Conservation (phyloP, 2,888 invertebrate species). For the Polyploca ridens region DNA sequence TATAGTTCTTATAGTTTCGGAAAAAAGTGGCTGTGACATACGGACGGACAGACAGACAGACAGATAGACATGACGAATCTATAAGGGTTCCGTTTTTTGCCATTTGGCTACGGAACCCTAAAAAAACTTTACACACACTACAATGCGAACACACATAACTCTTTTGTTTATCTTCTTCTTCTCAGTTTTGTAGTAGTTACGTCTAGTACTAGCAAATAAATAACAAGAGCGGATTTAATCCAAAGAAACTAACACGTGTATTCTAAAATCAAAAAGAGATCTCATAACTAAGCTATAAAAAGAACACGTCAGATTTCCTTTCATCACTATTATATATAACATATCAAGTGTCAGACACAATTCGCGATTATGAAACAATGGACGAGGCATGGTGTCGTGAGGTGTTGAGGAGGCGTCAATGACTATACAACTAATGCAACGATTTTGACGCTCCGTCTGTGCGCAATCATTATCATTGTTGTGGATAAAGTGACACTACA, state of each 20-base stretch:
- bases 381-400: conserved; percentile 37
- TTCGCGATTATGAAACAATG: conserved; percentile 38
- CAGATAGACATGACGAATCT: no score
- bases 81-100: no score
- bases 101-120: no score
- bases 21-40: no score
- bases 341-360: conserved; percentile 5
- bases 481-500: conserved; percentile 1
- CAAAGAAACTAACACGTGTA: background rate
- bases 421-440: conserved; percentile 25
- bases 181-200: no score
- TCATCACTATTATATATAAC: conserved; percentile 1
- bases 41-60: no score
- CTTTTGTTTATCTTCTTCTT: no score
- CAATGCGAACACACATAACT: no score
- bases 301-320: background rate
- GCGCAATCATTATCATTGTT: conserved; percentile 37
- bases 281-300: background rate
- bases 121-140: no score
- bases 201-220: no score
- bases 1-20: no score
- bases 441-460: conserved; percentile 38
- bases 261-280: background rate
- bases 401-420: conserved; percentile 42
- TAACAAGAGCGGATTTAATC: background rate